These are phyloP conservation scores for Petrocephalus microphthalmus DNA, from an alignment of 2,113 vertebrate species.

Conservation along the genomic window DNA sequence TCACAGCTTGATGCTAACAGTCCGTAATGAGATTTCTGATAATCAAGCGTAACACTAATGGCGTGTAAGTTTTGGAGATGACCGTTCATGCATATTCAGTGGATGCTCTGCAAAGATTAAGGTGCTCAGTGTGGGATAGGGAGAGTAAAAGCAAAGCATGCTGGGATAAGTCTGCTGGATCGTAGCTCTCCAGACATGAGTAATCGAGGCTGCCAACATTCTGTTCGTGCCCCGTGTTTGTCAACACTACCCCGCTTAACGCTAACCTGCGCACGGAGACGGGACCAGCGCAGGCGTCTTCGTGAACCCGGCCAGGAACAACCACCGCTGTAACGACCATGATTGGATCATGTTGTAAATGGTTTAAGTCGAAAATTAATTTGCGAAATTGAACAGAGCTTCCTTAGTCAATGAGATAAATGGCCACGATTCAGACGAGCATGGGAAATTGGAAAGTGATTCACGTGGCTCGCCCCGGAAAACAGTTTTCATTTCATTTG, in stretches of 20 bases:
- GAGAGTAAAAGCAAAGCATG: neutral
- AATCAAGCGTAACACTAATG: neutral
- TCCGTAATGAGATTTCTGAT: conserved; percentile 1
- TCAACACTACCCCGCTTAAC: neutral
- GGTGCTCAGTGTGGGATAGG: neutral
- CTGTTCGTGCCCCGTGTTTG: neutral
- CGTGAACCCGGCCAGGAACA: neutral
- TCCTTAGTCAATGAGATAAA: conserved; percentile 31
- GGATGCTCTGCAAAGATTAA: neutral
- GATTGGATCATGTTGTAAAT: conserved; percentile 33
- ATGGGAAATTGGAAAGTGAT: conserved; percentile 19
- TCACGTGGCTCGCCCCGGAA: conserved; percentile 24
- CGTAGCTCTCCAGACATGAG: neutral
- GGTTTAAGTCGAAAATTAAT: conserved; percentile 32
- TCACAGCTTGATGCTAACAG: neutral
- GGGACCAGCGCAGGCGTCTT: neutral
- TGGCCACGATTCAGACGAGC: conserved; percentile 29
- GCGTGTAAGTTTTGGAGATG: neutral
- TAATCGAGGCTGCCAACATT: neutral
- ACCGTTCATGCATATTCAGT: neutral
- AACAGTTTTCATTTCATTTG: conserved; percentile 36
- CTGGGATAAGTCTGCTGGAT: neutral
- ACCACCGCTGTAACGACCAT: neutral
- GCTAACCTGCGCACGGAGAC: neutral
- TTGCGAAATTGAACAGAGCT: conserved; percentile 27